phyloP scores from a whole-genome alignment of 2,797 vertebrate species.

The Phaenicophaeus curvirostris region DNA sequence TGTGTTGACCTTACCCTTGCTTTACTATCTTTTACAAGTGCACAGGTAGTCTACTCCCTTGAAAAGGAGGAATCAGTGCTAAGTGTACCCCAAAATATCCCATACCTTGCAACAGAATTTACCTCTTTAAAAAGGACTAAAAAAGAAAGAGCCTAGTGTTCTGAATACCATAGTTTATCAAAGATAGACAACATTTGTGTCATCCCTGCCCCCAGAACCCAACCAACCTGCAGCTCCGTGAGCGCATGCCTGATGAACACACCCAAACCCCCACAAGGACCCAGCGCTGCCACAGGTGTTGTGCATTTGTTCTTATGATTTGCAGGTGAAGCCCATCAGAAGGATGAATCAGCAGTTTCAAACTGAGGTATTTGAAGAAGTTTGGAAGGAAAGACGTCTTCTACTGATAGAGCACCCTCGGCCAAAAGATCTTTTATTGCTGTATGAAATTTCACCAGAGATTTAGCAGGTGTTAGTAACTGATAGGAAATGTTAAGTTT shows the following conservation, averaged over 20 bases:
- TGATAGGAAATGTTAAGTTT: not conserved
- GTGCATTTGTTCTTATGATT: not conserved
- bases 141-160: fast-evolving
- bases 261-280: not conserved
- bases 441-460: not conserved
- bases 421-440: not conserved
- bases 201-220: not conserved
- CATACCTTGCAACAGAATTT: not conserved
- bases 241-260: not conserved
- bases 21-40: constrained; percentile 10
- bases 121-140: not conserved
- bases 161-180: not conserved
- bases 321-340: not conserved
- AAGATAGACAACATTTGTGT: not conserved
- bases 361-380: not conserved
- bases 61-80: not conserved
- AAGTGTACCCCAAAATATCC: not conserved
- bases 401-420: fast-evolving
- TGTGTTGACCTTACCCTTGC: constrained; percentile 7
- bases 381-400: not conserved
- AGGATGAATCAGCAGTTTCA: not conserved
- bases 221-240: not conserved
- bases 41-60: not conserved
- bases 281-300: not conserved
- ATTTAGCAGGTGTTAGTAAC: not conserved